Evolutionary conservation across 64 coral and sea anemone genomes (phyloP).

Genomic region (Stichodactyla mertensii): DNA sequence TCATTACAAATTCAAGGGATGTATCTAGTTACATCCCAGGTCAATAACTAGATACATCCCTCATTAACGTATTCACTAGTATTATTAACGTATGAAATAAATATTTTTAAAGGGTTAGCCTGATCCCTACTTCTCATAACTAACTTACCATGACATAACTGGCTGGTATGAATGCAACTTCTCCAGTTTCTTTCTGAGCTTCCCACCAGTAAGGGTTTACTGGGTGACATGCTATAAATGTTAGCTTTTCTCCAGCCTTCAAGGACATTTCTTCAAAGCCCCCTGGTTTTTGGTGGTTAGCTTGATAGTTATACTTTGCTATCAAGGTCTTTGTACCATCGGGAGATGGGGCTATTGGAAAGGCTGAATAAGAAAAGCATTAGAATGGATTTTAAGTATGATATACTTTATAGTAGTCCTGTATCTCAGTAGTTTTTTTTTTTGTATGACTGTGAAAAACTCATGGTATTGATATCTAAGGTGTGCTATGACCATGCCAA

Average conservation of each 20-base stretch:
- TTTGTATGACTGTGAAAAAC: too few species aligned
- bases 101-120: too few species aligned
- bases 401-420: too few species aligned
- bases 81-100: too few species aligned
- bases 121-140: not conserved
- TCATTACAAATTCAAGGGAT: too few species aligned
- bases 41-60: too few species aligned
- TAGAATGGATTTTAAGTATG: not conserved
- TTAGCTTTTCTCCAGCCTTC: constrained; percentile 66
- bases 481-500: too few species aligned
- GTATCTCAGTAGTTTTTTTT: too few species aligned
- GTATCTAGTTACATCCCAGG: too few species aligned
- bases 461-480: too few species aligned
- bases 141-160: constrained; percentile 81
- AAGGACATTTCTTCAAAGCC: constrained; percentile 90
- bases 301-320: constrained; percentile 85
- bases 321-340: constrained; percentile 53
- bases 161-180: constrained; percentile 75
- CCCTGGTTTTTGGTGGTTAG: constrained; percentile 65
- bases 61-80: too few species aligned
- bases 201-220: constrained; percentile 86
- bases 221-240: constrained; percentile 63
- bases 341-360: constrained; percentile 28
- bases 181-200: constrained; percentile 36
- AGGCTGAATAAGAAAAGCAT: not conserved